Base-by-base conservation (phyloP, 2,888 invertebrate species). In the Lymantria dispar region DNA sequence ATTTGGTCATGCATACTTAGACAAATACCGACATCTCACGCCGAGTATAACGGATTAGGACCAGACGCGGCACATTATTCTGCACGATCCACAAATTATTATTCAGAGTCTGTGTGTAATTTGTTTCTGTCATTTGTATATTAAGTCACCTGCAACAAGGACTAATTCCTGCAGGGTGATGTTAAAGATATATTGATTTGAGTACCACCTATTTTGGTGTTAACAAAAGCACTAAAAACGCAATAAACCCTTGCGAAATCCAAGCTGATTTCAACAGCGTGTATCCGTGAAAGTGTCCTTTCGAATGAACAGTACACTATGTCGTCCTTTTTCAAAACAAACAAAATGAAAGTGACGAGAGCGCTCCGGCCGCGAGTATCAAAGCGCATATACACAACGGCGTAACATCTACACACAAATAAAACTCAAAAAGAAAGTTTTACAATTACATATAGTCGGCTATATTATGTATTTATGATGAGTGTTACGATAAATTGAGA, bases 291-390 rank as follows among this genome's bases (percentile, higher is more conserved):
- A 51, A 54, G 54, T 31, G 33, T 51, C 50, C 50, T 54, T 54
- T 43, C 33, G 22, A 43, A 15, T 15, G 14, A 15, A 33, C 33
- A 15, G 22, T 22, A 22, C 5, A 22, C 22, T 39, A 42, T 53
- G 42, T 47, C 44, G 36, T 54, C 47, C 43, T 60, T 62, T 50
- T 50, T 47, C 45, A 48, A 47, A 48, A 60, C 60, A 65, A 64
- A 45, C 45, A 49, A 31, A 56, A 52, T 15, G 60, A 64, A 65
- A 64, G 58, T 41, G 33, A 45, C 14, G 14, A n/a, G 33, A 40
- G 14, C 13, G 30, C 48, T 31, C 40, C 45, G 37, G 13, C 33
- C 40, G 40, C 22, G 22, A 22, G 5, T 22, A 2, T 22, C 22
- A 22, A n/a, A 22, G 22, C 22, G 22, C 22, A 3, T 22, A 22